Evolutionary conservation across 2,113 vertebrate species (phyloP).

Genomic region (Pollachius pollachius): DNA sequence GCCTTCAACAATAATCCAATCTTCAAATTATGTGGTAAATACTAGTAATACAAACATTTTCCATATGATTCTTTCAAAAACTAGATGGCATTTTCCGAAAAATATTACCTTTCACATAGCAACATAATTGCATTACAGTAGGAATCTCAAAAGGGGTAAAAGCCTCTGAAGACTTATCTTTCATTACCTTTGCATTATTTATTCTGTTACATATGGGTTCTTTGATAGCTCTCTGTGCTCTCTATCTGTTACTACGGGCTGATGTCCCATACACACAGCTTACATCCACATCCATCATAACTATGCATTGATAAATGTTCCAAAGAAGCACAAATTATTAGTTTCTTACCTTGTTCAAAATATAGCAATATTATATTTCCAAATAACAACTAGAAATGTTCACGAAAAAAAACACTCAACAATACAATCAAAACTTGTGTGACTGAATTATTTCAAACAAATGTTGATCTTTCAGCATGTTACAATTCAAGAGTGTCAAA

Average conservation of each 20-base stretch:
- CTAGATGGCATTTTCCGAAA: neutral
- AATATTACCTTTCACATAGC: constrained; percentile 7
- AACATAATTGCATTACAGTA: neutral
- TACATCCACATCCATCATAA: constrained; percentile 26
- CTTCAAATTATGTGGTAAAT: constrained; percentile 55
- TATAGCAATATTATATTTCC: constrained; percentile 48
- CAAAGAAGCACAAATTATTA: constrained; percentile 50
- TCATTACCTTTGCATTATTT: constrained; percentile 13
- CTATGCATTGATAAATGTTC: constrained; percentile 41
- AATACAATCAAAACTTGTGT: constrained; percentile 54
- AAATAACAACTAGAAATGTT: constrained; percentile 53
- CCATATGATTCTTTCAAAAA: neutral
- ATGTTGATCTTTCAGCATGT: constrained; percentile 47
- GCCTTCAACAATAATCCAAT: constrained; percentile 49
- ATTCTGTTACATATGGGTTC: constrained; percentile 54
- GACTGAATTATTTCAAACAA: constrained; percentile 46
- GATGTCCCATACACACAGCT: constrained; percentile 52
- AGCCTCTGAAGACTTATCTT: neutral
- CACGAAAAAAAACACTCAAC: constrained; percentile 63
- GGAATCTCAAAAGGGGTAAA: neutral
- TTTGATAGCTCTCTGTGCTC: constrained; percentile 51
- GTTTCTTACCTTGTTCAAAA: constrained; percentile 4
- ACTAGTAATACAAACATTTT: constrained; percentile 11
- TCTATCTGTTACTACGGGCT: constrained; percentile 41
- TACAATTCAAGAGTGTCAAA: constrained; percentile 51